These are phyloP conservation scores for Notiomystis cincta DNA, from an alignment of 2,113 vertebrate genomes.

Conservation along the genomic window DNA sequence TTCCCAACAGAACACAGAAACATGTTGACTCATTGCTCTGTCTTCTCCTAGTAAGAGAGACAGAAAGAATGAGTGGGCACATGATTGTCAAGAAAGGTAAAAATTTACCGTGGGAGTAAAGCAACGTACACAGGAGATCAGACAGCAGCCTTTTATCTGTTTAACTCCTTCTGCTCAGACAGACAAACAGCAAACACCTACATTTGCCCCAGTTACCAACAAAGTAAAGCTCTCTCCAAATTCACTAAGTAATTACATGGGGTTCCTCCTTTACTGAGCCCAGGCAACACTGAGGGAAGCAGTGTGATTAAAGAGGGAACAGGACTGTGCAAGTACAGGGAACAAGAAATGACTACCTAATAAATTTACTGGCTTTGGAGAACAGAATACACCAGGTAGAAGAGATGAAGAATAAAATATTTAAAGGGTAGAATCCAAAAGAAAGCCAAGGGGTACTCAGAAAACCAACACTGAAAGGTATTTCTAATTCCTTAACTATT, in stretches of 20 bases:
- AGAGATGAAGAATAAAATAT: neutral
- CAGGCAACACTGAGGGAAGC: neutral
- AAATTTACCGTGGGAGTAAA: neutral
- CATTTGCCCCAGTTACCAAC: neutral
- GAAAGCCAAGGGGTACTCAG: neutral
- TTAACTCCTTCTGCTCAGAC: neutral
- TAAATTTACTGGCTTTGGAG: neutral
- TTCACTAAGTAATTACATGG: neutral
- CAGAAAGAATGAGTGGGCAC: neutral
- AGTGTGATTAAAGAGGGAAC: neutral
- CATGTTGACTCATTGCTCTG: neutral
- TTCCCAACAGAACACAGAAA: neutral
- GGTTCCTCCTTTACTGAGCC: neutral
- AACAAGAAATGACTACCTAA: neutral
- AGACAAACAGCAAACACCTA: neutral
- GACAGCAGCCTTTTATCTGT: neutral
- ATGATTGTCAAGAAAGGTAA: neutral
- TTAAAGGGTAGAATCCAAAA: neutral
- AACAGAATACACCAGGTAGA: neutral
- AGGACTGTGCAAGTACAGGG: neutral
- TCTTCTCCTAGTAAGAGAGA: neutral
- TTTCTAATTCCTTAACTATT: neutral
- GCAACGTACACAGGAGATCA: neutral
- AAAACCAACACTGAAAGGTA: neutral
- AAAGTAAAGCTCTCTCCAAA: neutral